Evolutionary conservation across 2,888 invertebrate species (phyloP).

Genomic region (Eristalis tenax): DNA sequence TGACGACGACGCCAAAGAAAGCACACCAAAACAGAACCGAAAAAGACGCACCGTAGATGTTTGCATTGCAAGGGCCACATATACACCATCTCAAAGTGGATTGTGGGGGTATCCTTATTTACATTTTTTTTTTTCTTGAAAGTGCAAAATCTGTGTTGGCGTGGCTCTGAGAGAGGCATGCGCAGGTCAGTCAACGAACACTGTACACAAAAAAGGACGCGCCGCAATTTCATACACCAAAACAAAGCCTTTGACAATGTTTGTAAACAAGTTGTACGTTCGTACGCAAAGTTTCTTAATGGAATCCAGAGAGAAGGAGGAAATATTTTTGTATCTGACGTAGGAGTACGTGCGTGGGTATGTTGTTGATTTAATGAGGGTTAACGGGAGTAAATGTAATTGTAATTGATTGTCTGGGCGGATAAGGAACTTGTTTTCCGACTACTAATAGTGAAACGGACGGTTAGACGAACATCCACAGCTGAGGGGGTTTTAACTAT

Average conservation of each 20-base stretch:
- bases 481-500: too few species aligned
- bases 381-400: not conserved
- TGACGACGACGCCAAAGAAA: constrained; percentile 16
- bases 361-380: not conserved
- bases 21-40: constrained; percentile 33
- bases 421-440: constrained; percentile 23
- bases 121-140: not conserved
- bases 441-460: too few species aligned
- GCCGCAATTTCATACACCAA: constrained; percentile 29
- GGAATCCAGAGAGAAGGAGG: not conserved
- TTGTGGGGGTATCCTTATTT: constrained; percentile 23
- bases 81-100: not conserved
- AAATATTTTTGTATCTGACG: not conserved
- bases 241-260: constrained; percentile 53
- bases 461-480: too few species aligned
- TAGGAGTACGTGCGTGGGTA: not conserved
- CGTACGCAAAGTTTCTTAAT: not conserved
- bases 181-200: not conserved
- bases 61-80: not conserved
- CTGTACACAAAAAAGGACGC: constrained; percentile 25
- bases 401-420: constrained; percentile 33
- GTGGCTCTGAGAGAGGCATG: constrained; percentile 23
- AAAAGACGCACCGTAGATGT: constrained; percentile 35
- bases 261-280: constrained; percentile 53
- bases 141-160: constrained; percentile 1